Evolutionary conservation across 1,140 invertebrate genomes (phyloP).

Genomic region (Drosophila littoralis): DNA sequence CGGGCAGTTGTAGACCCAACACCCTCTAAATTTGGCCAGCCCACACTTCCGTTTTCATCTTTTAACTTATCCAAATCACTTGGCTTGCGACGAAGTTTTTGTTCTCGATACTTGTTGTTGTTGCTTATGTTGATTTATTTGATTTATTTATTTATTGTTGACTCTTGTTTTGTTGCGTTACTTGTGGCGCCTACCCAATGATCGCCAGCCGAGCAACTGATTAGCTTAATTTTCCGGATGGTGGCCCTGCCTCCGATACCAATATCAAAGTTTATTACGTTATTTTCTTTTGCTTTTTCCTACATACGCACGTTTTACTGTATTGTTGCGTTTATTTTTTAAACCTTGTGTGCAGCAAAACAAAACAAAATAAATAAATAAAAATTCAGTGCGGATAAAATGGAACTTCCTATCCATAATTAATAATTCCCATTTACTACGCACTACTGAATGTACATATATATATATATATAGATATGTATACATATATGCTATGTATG

Average conservation of each 20-base stretch:
- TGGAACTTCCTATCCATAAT: neutral
- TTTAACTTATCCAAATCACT: slow-evolving; percentile 77
- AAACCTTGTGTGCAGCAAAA: neutral
- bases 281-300: neutral
- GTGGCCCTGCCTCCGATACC: slow-evolving; percentile 37
- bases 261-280: slow-evolving; percentile 38
- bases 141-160: slow-evolving; percentile 81
- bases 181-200: slow-evolving; percentile 50
- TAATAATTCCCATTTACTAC: slow-evolving; percentile 15
- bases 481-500: neutral
- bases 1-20: slow-evolving; percentile 25
- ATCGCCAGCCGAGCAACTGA: slow-evolving; percentile 78
- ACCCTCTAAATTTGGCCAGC: slow-evolving; percentile 9
- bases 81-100: slow-evolving; percentile 58
- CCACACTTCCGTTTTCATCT: slow-evolving; percentile 46
- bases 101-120: slow-evolving; percentile 28
- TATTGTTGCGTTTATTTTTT: neutral
- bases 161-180: slow-evolving; percentile 30
- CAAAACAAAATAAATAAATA: neutral
- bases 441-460: neutral
- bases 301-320: slow-evolving; percentile 1
- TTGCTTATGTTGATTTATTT: slow-evolving; percentile 56
- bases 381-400: slow-evolving; percentile 1
- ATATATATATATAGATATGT: neutral
- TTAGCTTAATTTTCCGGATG: slow-evolving; percentile 77